Percentiles rank a stretch among this genome's conserved stretches.
Conservation (phyloP, 2,113 vertebrate genomes). For the Galbula dea region DNA sequence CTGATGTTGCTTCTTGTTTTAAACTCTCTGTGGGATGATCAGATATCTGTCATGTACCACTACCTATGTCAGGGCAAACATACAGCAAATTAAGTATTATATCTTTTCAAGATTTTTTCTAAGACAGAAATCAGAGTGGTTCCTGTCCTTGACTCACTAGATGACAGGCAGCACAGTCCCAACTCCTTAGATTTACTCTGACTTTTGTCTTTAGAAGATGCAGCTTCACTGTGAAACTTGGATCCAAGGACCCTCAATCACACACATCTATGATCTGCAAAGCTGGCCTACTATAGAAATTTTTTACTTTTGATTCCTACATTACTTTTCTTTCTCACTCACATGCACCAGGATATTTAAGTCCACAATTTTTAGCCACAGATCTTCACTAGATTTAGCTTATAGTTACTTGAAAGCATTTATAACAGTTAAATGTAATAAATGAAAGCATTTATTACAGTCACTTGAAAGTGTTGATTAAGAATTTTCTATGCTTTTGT, state of each 20-base stretch:
- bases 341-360: not conserved
- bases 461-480: too few species aligned
- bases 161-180: not conserved
- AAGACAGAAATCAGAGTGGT: not conserved
- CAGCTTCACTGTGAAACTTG: not conserved
- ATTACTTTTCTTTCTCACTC: not conserved
- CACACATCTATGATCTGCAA: not conserved
- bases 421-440: not conserved
- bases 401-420: not conserved
- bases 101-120: not conserved
- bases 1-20: not conserved
- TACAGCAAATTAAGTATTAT: not conserved
- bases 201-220: not conserved
- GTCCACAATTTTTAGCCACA: not conserved
- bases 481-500: not conserved
- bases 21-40: not conserved
- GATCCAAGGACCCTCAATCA: not conserved
- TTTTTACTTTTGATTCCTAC: not conserved
- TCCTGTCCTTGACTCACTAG: not conserved
- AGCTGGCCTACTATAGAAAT: not conserved
- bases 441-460: too few species aligned
- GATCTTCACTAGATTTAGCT: not conserved
- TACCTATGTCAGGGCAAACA: not conserved
- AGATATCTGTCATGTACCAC: not conserved
- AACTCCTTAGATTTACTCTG: not conserved